Evolutionary conservation across 30 jellyfish, hydroid and myxozoan species (phyloP).

Genomic region (Clytia hemisphaerica): DNA sequence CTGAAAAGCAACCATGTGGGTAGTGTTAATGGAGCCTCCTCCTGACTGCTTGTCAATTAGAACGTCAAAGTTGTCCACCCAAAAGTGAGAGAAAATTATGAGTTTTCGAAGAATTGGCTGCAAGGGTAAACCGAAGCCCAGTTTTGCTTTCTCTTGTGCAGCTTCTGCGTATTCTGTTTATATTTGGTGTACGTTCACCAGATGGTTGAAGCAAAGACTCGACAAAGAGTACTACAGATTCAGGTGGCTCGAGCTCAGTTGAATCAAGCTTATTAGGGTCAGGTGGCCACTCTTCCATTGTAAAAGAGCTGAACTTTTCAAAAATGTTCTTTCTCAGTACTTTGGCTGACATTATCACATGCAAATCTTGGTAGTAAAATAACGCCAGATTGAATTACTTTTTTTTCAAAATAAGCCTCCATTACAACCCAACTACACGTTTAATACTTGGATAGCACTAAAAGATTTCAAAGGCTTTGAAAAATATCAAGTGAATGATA

Average conservation of each 20-base stretch:
- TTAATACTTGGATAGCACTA: no score
- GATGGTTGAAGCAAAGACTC: no score
- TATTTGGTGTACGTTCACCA: not conserved
- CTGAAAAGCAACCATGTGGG: not conserved
- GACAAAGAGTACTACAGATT: no score
- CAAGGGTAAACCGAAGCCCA: not conserved
- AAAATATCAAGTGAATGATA: no score
- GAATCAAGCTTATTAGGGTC: no score
- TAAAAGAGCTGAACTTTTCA: not conserved
- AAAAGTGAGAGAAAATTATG: not conserved
- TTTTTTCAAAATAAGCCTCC: no score
- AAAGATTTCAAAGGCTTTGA: no score
- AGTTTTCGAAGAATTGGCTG: not conserved
- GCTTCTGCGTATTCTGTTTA: not conserved
- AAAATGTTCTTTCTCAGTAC: not conserved
- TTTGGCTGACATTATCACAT: no score
- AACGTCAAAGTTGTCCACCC: conserved; percentile 1
- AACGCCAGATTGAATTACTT: no score
- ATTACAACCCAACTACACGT: no score
- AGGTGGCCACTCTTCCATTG: conserved; percentile 1
- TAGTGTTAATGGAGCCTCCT: not conserved
- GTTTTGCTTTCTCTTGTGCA: not conserved
- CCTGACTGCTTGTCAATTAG: not conserved
- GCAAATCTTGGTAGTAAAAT: no score
- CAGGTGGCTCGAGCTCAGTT: no score